Evolutionary conservation across 2,888 invertebrate species (phyloP).

Genomic region (Anaspis maculata): DNA sequence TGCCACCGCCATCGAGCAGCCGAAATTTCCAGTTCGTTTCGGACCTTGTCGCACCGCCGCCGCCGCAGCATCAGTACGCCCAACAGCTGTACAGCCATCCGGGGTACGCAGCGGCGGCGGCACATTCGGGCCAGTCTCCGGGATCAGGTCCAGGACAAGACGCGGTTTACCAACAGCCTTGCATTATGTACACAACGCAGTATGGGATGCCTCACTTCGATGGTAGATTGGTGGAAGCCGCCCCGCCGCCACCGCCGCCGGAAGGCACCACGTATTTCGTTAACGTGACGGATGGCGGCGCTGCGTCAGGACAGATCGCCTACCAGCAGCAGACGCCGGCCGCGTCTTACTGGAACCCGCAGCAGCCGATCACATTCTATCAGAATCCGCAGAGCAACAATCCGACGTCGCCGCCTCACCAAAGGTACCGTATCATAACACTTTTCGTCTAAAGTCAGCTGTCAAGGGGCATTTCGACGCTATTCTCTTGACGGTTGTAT

Average conservation of each 20-base stretch:
- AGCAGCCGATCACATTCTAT: slow-evolving; percentile 30
- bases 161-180: slow-evolving; percentile 32
- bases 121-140: slow-evolving; percentile 2
- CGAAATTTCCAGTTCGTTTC: slow-evolving; percentile 18
- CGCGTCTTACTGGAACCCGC: slow-evolving; percentile 30
- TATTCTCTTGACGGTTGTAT: slow-evolving; percentile 5
- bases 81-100: slow-evolving; percentile 25
- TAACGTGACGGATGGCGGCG: no score
- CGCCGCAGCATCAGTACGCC: background rate
- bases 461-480: no score
- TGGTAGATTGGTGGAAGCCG: slow-evolving; percentile 31
- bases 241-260: background rate
- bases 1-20: no score
- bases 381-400: slow-evolving; percentile 24
- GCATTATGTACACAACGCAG: slow-evolving; percentile 33
- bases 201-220: slow-evolving; percentile 35
- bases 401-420: slow-evolving; percentile 22
- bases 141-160: slow-evolving; percentile 6
- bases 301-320: no score
- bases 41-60: slow-evolving; percentile 10
- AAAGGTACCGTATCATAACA: no score
- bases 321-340: slow-evolving; percentile 21
- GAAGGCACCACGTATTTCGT: slow-evolving; percentile 2
- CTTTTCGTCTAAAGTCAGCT: no score
- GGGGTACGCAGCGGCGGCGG: slow-evolving; percentile 17